Evolutionary conservation across 1,140 invertebrate genomes (phyloP).

Genomic region (Protaetia brevitarsis): DNA sequence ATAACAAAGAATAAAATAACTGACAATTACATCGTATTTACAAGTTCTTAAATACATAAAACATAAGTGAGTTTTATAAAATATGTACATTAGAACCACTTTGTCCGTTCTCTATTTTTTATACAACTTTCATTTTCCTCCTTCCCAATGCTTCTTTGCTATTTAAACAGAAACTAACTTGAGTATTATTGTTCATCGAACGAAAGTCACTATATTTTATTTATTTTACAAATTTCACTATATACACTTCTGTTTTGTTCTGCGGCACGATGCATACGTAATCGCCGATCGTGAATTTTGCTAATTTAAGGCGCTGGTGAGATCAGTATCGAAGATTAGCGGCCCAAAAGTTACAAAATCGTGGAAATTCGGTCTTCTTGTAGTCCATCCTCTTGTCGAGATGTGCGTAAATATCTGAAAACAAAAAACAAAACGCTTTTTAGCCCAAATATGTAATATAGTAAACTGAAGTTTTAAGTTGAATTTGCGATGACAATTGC

Average conservation of each 20-base stretch:
- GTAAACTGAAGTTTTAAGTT: too few relatives aligned
- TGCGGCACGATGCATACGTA: too few relatives aligned
- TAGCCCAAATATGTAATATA: too few relatives aligned
- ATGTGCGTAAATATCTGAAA: slow-evolving; percentile 17
- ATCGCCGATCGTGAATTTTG: background rate
- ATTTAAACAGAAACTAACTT: background rate
- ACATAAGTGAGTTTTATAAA: slow-evolving; percentile 5
- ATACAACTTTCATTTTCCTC: background rate
- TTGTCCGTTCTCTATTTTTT: background rate
- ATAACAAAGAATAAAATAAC: background rate
- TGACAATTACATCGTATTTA: background rate
- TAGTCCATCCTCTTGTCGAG: background rate
- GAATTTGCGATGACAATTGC: too few relatives aligned
- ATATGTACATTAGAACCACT: slow-evolving; percentile 1
- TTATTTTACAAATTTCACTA: slow-evolving; percentile 1
- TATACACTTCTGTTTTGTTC: background rate
- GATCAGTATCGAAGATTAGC: background rate
- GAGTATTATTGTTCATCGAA: background rate
- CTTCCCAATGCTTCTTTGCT: background rate
- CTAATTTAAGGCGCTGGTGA: background rate
- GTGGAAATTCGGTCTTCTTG: background rate
- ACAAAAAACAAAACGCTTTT: background rate
- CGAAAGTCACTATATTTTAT: background rate
- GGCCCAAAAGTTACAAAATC: background rate
- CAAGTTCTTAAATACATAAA: slow-evolving; percentile 4